Conservation (phyloP, 2,888 invertebrate species). For the Spisula solida region DNA sequence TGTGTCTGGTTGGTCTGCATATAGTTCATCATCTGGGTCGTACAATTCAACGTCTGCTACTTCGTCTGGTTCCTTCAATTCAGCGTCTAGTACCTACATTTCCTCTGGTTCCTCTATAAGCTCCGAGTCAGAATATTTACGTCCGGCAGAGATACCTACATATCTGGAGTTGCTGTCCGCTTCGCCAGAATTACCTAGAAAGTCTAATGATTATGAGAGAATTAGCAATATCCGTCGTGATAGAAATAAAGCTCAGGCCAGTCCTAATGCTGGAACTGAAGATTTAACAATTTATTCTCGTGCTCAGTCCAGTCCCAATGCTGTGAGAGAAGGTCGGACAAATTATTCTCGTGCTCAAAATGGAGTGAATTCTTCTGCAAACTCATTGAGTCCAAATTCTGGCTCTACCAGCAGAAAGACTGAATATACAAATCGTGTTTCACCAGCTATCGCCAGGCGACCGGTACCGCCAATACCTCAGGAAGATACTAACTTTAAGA, state of each 20-base stretch:
- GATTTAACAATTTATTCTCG: background rate
- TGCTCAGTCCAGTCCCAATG: background rate
- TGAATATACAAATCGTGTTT: background rate
- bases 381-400: background rate
- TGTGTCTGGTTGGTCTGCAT: constrained; percentile 52
- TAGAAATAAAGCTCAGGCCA: background rate
- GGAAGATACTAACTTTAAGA: constrained; percentile 3
- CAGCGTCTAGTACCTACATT: constrained; percentile 19
- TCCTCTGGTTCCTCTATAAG: constrained; percentile 20
- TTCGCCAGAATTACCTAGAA: constrained; percentile 43
- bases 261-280: background rate
- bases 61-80: constrained; percentile 7
- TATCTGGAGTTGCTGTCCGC: constrained; percentile 34
- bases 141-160: background rate
- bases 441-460: constrained; percentile 35
- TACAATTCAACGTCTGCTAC: constrained; percentile 7
- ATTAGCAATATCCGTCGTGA: constrained; percentile 34
- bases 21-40: constrained; percentile 26
- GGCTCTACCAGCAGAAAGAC: background rate
- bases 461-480: constrained; percentile 53
- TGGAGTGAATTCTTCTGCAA: background rate
- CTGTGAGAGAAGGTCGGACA: background rate
- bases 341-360: background rate
- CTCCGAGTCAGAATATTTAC: constrained; percentile 23
- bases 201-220: constrained; percentile 43